Base-by-base conservation (phyloP, 2,797 vertebrate species). In the Acomys russatus region DNA sequence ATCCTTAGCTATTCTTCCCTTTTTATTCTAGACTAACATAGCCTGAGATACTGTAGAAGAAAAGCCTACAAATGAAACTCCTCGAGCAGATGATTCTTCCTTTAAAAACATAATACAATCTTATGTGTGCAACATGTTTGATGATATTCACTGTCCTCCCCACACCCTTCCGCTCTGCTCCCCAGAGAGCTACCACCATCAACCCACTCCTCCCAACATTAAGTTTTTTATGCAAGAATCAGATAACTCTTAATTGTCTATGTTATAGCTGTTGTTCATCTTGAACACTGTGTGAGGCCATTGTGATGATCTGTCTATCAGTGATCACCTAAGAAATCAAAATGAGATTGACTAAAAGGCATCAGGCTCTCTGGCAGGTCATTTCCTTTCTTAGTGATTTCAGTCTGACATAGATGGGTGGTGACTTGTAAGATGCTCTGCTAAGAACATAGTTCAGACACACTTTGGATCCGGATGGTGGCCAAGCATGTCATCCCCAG, bases 1-100 rank as follows among this genome's bases (percentile, higher is more conserved):
- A 68, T 77, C 63, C 49, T 90, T 93, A 88, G 74, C 61, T 96
- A 9, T 63, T 92, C 84, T 92, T 79, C 20, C 85, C 51, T 63
- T 79, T 70, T 15, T 92, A 51, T 33, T 73, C 54, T 44, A 44
- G 44, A 44, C 44, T 44, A 44, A 44, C 44, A 3, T 44, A 44
- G 51, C 23, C 12, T 89, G n/a, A 89, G n/a, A 30, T 18, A 61
- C 33, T 96, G 25, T 22, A 89, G 86, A 92, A 89, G 85, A 95
- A 33, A 74, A 70, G 6, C 2, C 35, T 94, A 61, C 30, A 84
- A 59, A 90, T 73, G 9, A 97, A 90, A 30, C 22, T 44, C 56
- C 77, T 66, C 25, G 9, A n/a, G 76, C 25, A 76, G 44, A 90
- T 89, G 28, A 63, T 1, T 73, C 49, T 66, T 91, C 59, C 74